These are phyloP conservation scores for Laupala kohalensis DNA, from an alignment of 1,140 invertebrate species.

Conservation along the genomic window DNA sequence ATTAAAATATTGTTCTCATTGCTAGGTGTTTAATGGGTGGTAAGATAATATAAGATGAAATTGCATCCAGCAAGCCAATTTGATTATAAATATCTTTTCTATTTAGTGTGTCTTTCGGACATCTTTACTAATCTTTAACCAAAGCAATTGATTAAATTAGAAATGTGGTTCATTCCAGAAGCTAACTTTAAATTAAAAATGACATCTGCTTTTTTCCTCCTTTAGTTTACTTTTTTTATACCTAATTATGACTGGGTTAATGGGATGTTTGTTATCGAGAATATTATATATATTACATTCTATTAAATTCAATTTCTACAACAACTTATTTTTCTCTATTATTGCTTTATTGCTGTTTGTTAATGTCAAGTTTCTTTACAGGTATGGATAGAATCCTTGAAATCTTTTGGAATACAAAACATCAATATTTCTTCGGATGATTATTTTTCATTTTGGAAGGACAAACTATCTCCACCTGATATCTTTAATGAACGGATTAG, in stretches of 20 bases:
- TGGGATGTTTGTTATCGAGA: no score
- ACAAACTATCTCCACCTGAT: conserved; percentile 3
- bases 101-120: neutral
- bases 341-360: neutral
- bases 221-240: no score
- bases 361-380: neutral
- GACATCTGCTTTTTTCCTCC: neutral
- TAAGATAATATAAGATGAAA: no score
- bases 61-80: no score
- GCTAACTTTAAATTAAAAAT: neutral
- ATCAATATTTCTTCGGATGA: neutral
- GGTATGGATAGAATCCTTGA: conserved; percentile 7
- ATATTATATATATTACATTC: neutral
- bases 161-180: neutral
- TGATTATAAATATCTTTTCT: neutral
- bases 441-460: conserved; percentile 6
- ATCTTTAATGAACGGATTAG: conserved; percentile 1
- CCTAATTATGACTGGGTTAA: no score
- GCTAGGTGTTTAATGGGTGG: no score
- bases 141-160: neutral
- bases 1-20: no score
- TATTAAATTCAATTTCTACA: neutral
- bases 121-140: neutral
- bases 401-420: neutral
- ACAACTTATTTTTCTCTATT: neutral